Conservation (phyloP, 2,888 invertebrate genomes). For the Megamerina dolium region DNA sequence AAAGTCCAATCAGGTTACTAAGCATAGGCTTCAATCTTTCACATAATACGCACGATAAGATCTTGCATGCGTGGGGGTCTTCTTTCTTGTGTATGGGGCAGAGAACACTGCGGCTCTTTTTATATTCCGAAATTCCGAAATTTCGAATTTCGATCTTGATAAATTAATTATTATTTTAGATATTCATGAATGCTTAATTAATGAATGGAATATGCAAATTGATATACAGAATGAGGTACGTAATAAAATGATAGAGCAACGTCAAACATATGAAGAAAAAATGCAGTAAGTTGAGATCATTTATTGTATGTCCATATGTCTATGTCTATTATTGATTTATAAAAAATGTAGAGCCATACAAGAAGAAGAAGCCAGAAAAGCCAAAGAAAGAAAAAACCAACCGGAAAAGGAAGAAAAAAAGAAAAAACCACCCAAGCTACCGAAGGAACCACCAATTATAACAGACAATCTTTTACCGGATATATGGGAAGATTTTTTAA, state of each 20-base stretch:
- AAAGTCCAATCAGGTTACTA: too few species aligned
- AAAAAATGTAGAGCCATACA: constrained; percentile 13
- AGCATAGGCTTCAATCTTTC: too few species aligned
- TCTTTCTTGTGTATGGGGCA: too few species aligned
- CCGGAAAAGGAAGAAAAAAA: constrained; percentile 23
- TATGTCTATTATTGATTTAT: not conserved
- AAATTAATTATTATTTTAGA: too few species aligned
- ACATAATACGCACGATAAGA: too few species aligned
- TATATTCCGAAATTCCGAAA: too few species aligned
- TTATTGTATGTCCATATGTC: not conserved
- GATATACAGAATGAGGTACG: constrained; percentile 29
- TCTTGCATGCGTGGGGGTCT: too few species aligned
- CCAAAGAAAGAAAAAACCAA: constrained; percentile 13
- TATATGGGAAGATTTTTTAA: constrained; percentile 26
- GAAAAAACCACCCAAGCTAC: constrained; percentile 10
- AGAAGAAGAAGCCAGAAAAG: constrained; percentile 17
- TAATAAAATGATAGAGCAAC: constrained; percentile 20
- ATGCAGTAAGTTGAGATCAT: constrained; percentile 19
- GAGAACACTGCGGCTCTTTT: too few species aligned
- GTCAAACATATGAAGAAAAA: constrained; percentile 31
- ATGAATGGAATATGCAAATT: constrained; percentile 32
- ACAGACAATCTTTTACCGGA: constrained; percentile 27
- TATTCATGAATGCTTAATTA: constrained; percentile 24
- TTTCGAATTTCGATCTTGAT: too few species aligned
- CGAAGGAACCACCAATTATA: constrained; percentile 27